Evolutionary conservation across 2,888 invertebrate genomes (phyloP), one percentile per base, ranked within the genome.

Genomic region (Pollenia amentaria): DNA sequence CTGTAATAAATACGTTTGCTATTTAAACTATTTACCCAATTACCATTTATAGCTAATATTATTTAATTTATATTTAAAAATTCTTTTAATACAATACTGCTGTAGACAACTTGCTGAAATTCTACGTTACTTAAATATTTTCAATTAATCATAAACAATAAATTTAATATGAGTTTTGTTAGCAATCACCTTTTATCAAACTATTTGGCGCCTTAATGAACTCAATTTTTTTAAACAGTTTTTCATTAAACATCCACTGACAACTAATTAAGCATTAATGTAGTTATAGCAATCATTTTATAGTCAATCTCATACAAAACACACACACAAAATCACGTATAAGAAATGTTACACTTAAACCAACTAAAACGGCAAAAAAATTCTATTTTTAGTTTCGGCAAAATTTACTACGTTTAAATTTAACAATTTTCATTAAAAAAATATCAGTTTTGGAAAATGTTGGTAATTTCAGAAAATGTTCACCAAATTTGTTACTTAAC

Each of bases 181-280:
- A 46, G 57, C 14, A 72, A 18, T 77, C 55, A 67, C 51, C n/a
- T 75, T 64, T 67, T 79, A 60, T 42, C 16, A 60, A 79, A 48
- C 62, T 29, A 29, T 14, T 48, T 65, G 85, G 85, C 85, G 81
- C 81, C 85, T 48, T 57, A 70, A 60, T 57, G 69, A 16, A 44
- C 80, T 75, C 42, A 80, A 53, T 85, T 76, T 76, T 69, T 29
- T 10, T 57, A 21, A 14, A 42, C 2, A 4, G 2, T 64, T 76
- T 57, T 40, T 18, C 18, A 18, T 6, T 44, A 51, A 53, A 40
- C 76, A 67, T 76, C 48, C n/a, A 18, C 82, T 77, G 73, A 69
- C 77, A 69, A 73, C 46, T 78, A 69, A 78, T 82, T 78, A 85
- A 75, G 48, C 62, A 70, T 67, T 78, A 69, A 69, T 48, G 40